Base-by-base conservation (phyloP, 2,113 vertebrate species). In the Egretta garzetta region DNA sequence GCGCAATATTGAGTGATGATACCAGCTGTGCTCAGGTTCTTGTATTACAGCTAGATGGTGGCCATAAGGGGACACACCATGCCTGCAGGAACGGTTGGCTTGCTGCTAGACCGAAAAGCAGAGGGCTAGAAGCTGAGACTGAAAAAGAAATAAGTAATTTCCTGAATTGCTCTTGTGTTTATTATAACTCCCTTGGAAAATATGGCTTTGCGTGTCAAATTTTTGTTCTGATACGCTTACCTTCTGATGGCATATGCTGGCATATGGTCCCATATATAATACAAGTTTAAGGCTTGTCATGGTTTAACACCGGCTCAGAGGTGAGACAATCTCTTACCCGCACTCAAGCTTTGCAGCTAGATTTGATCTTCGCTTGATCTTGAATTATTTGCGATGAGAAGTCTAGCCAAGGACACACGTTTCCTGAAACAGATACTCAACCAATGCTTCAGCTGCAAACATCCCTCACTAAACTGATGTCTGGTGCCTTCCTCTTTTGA, bases 11-110 rank as follows among this genome's bases (percentile, higher is more conserved):
- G 97, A 97, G 62, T 88, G 93, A 97, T 77, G 59, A 85, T 55
- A 82, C 86, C 94, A 92, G 83, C 94, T 96, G 93, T 55, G 77
- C 67, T 71, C 41, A 20, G 32, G 41, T 66, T 95, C 91, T 93
- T 50, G n/a, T 76, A 70, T 97, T 96, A 95, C 96, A 95, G 59
- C 41, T 32, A 5, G 1, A 35, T 33, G 87, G 77, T 55, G 74
- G 66, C 91, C 67, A 21, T 72, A 32, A 58, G 79, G 66, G 62
- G 74, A 87, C 80, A 91, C 30, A 8, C 16, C 0, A 1, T 55
- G 55, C 50, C 58, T 68, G 80, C 58, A 39, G 59, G 81, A 93
- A 49, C 50, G 50, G 15, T 6, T 74, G 66, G 28, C 63, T 94
- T 83, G 53, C 50, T 88, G 59, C 41, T 93, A 77, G 41, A 64